A percentile compares a stretch with the other conserved stretches of the same genome.
These are phyloP conservation scores for Homalodisca vitripennis DNA, from an alignment of 1,140 invertebrate species.

Conservation along the genomic window DNA sequence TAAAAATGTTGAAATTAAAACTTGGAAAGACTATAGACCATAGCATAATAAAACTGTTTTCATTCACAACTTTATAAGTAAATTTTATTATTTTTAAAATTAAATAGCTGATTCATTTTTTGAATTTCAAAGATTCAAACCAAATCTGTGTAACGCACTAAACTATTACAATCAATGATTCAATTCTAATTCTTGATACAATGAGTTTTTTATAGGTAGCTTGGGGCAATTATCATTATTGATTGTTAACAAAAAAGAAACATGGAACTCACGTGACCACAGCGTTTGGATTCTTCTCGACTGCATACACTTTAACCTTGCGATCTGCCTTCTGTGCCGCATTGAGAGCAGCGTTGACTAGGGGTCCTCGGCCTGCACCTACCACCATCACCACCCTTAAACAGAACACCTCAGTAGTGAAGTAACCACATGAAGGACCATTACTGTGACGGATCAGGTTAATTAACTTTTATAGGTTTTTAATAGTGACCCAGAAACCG, in stretches of 20 bases:
- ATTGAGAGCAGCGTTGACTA: slow-evolving; percentile 81
- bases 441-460: not conserved
- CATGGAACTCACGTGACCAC: slow-evolving; percentile 72
- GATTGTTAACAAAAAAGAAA: not conserved
- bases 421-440: slow-evolving; percentile 15
- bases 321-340: slow-evolving; percentile 68
- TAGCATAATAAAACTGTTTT: no score
- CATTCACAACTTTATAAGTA: no score
- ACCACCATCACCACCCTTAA: slow-evolving; percentile 81
- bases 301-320: slow-evolving; percentile 80
- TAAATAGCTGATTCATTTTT: no score
- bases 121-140: no score
- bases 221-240: not conserved
- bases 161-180: no score
- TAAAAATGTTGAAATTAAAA: no score
- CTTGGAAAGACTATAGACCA: no score
- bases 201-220: not conserved
- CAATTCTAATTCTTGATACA: no score
- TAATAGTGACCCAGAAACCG: no score
- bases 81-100: no score
- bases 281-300: slow-evolving; percentile 98
- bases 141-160: no score
- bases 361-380: slow-evolving; percentile 93
- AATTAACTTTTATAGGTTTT: not conserved
- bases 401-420: no score